Percentiles rank a stretch among this genome's conserved stretches.
Conservation (phyloP, 2,888 invertebrate genomes). For the Odontocerum albicorne region DNA sequence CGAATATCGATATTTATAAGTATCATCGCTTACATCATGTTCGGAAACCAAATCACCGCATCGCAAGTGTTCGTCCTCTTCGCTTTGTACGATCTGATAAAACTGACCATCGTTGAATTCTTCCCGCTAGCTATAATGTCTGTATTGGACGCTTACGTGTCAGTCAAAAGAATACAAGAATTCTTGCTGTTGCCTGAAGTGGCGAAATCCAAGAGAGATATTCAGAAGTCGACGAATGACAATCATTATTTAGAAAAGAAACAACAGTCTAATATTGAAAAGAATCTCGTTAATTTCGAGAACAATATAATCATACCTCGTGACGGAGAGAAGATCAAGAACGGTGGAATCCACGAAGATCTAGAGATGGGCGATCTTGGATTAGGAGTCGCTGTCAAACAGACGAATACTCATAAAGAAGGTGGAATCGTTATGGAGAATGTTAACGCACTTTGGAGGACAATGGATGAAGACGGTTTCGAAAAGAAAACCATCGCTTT, state of each 20-base stretch:
- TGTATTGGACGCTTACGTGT: constrained; percentile 74
- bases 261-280: constrained; percentile 33
- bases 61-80: constrained; percentile 78
- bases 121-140: constrained; percentile 78
- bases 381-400: no score
- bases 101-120: constrained; percentile 77
- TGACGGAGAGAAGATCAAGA: neutral
- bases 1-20: constrained; percentile 78
- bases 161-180: constrained; percentile 69
- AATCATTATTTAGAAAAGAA: constrained; percentile 1
- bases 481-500: constrained; percentile 43
- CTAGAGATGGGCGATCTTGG: no score
- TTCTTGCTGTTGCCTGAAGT: constrained; percentile 57
- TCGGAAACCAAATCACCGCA: constrained; percentile 68
- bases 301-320: neutral
- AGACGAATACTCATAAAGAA: neutral
- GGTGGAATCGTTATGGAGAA: constrained; percentile 7
- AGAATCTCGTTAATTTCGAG: neutral
- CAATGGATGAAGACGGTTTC: neutral
- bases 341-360: no score
- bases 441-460: constrained; percentile 22
- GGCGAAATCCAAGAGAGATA: constrained; percentile 5
- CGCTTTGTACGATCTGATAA: constrained; percentile 78
- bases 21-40: constrained; percentile 67
- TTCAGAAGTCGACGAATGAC: neutral